A percentile compares a stretch with the other conserved stretches of the same genome.
These are phyloP conservation scores for Drosophila saltans DNA, from an alignment of 1,140 invertebrate species.

Conservation along the genomic window DNA sequence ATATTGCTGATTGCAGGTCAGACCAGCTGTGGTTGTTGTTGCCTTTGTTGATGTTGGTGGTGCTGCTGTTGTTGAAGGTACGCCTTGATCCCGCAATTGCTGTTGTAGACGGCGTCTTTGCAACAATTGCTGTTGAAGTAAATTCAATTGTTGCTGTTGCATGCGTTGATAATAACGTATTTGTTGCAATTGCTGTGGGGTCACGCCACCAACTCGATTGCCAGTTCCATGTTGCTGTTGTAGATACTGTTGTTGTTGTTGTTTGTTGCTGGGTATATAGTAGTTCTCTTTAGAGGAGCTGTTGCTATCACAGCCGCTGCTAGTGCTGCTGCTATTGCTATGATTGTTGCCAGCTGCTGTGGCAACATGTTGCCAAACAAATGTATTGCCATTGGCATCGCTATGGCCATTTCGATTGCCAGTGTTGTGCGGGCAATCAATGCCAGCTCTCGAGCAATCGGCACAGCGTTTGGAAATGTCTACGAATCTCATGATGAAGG, in stretches of 20 bases:
- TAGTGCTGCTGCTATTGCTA: conserved; percentile 74
- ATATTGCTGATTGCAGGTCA: conserved; percentile 81
- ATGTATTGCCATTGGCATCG: conserved; percentile 59
- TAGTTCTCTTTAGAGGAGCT: conserved; percentile 77
- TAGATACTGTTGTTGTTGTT: conserved; percentile 47
- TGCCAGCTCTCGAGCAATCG: conserved; percentile 54
- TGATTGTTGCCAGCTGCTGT: conserved; percentile 58
- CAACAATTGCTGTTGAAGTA: conserved; percentile 74
- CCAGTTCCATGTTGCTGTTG: conserved; percentile 44
- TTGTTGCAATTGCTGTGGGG: conserved; percentile 71
- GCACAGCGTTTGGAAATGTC: conserved; percentile 81
- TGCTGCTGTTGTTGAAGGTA: conserved; percentile 30
- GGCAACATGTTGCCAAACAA: conserved; percentile 72
- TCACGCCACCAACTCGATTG: conserved; percentile 33
- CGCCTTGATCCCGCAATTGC: conserved; percentile 67
- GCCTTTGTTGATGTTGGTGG: not conserved
- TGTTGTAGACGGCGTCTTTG: conserved; percentile 71
- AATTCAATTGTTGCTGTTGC: conserved; percentile 76
- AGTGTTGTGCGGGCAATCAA: conserved; percentile 47
- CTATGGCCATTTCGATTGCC: conserved; percentile 22
- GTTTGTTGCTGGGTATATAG: conserved; percentile 40
- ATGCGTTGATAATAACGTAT: conserved; percentile 76
- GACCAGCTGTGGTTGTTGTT: conserved; percentile 47
- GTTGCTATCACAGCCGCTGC: conserved; percentile 74
- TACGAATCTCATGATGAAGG: conserved; percentile 81